Evolutionary conservation across 2,888 invertebrate species (phyloP), one percentile per base, ranked within the genome.

Genomic region (Limnephilus auricula): DNA sequence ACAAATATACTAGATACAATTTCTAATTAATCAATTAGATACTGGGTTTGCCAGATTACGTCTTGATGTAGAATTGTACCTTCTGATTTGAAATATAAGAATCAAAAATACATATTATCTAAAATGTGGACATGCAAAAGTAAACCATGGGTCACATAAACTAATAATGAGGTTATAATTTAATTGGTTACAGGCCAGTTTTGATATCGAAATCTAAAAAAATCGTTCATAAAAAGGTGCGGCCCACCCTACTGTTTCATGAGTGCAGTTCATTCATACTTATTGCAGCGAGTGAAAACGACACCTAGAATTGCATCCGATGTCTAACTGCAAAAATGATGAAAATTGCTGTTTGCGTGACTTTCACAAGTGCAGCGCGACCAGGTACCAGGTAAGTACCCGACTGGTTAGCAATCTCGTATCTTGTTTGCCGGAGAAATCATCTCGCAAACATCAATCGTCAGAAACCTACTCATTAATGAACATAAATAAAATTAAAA

Each of bases 281-380:
- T 31, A 25, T 34, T 82, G 18, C 82, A 37, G 25, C 82, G 25
- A 82, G 34, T 32, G 82, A 82, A 82, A 34, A 82, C 82, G 82
- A 34, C 82, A 82, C 18, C 34, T 37, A 34, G n/a, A 34, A 82
- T 25, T 82, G 82, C 82, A 82, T 82, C 82, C 82, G 82, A 82
- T 82, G 25, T 82, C 34, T 82, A 18, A 37, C n/a, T 6, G n/a
- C 82, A 25, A 82, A 82, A 82, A 34, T 82, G 34, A 82, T 82
- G 82, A 34, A 82, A 82, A 82, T n/a, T 25, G 82, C 82, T 34
- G 82, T 31, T 37, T 15, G 82, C 34, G 82, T 82, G 34, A 82
- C 82, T 82, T 82, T 82, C 82, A 82, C 82, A 82, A 82, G 34
- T 15, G 82, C 25, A 34, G 34, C 82, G 82, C 18, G 82, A 18